Base-by-base conservation (phyloP, 2,797 vertebrate genomes). In the Darevskia mixta region DNA sequence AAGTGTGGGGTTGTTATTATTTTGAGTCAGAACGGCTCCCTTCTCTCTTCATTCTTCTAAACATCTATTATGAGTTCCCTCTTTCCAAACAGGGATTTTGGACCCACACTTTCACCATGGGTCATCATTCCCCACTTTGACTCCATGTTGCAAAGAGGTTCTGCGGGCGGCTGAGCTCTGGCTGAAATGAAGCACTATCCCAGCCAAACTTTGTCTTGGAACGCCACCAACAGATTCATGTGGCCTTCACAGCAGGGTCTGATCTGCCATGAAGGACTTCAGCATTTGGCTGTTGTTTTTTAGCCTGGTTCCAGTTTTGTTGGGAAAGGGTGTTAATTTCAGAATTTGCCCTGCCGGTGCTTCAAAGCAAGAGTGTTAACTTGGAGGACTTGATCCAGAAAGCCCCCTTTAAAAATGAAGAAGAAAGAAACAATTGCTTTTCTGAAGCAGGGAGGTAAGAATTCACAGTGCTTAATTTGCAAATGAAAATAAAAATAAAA, bases 171-270 rank as follows among this genome's bases (percentile, higher is more conserved):
- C 69, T 55, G 35, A 83, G 27, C 55, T 8, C 18, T 72, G 87
- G 29, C 66, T 78, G 35, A 23, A 45, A 32, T 79, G 32, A 78
- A 71, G 11, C 15, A 72, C 58, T 35, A 8, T 73, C 32, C 66
- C 69, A 72, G 76, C 76, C 82, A 79, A 79, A 71, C 66, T 79
- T 64, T 79, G 77, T 79, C 66, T 45, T 84, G 66, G 49, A 84
- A 84, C 25, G 15, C 49, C 35, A 27, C 66, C 66, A 32, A 27
- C 43, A 41, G 79, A 84, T 79, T 25, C 11, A 76, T 79, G 66
- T 73, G 87, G 76, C 78, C 27, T 73, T 84, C 82, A 49, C 32
- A 79, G 38, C 80, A 72, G n/a, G 9, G n/a, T 73, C 32, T 79
- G n/a, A 32, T 71, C 66, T 71, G 78, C 66, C 4, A 38, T 49